phyloP scores from a whole-genome alignment of 1,140 invertebrate species.

The Oreohelix idahoensis region DNA sequence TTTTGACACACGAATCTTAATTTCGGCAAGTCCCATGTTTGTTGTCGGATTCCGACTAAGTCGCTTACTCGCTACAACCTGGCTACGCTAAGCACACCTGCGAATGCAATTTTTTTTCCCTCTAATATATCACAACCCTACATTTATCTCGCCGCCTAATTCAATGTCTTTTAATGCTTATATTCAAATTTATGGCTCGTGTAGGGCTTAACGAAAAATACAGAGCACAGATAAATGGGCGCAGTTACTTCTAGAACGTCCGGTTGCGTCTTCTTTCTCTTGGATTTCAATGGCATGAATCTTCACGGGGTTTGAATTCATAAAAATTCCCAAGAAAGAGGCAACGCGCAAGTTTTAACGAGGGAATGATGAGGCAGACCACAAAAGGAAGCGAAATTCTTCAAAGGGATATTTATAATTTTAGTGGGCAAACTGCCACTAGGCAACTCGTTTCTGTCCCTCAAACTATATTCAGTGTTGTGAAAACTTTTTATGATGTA shows the following conservation, averaged over 20 bases:
- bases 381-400: not conserved
- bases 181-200: constrained; percentile 10
- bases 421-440: not conserved
- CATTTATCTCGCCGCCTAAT: constrained; percentile 1
- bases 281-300: not conserved
- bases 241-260: constrained; percentile 1
- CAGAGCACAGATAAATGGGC: not conserved
- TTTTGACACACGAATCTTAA: not conserved
- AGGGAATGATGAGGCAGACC: not conserved
- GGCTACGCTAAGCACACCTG: constrained; percentile 9
- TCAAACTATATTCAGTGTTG: not conserved
- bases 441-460: not conserved
- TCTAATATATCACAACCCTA: not conserved
- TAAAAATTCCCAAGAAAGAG: not conserved
- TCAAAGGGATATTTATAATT: not conserved
- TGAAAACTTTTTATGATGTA: not conserved
- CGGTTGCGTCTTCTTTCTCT: not conserved
- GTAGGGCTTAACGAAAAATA: not conserved
- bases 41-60: not conserved
- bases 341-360: not conserved
- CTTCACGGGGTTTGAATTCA: not conserved
- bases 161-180: not conserved
- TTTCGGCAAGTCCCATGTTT: not conserved
- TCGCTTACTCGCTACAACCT: constrained; percentile 7
- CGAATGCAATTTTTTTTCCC: not conserved